Evolutionary conservation across 2,888 invertebrate genomes (phyloP), one percentile per base, ranked within the genome.

Genomic region (Rugalucina vietnamica): DNA sequence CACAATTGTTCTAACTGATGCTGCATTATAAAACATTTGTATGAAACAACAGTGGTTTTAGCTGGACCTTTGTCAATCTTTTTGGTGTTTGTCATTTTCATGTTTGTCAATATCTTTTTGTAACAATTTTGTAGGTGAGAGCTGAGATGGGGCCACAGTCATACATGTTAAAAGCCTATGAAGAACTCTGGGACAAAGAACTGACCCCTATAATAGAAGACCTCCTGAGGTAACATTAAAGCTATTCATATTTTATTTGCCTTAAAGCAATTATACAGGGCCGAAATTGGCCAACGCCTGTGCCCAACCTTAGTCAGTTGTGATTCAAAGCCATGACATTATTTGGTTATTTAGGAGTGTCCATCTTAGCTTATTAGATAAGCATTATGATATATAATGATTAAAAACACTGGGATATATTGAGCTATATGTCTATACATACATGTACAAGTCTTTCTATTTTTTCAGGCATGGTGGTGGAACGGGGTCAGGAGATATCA

Each of bases 111-210:
- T 43, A 54, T 54, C 21, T 18, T 43, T 12, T 43, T 8, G 43
- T 43, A 18, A 12, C 43, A 43, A n/a, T 57, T 75, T 60, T 78
- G 0, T 82, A 92, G 92, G 92, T 93, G 18, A 84, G 94, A 21
- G 85, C 93, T 32, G 90, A 92, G 32, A 92, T 93, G 90, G 94
- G 94, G 21, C 93, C 92, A 0, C 81, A 90, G 73, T 90, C 93
- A 0, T 94, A 93, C 86, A 91, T 93, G 91, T 88, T 94, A 83
- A 91, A 87, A 75, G 93, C 88, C 0, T 81, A 91, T 79, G 94
- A 94, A 74, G 93, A 91, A 57, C 86, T 92, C 27, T 94, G 92
- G 92, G 86, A 91, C 57, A 94, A 94, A 82, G 87, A 89, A 21
- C 83, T 94, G 18, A 84, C 91, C 36, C 82, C 78, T 8, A 84